Evolutionary conservation across 2,888 invertebrate genomes (phyloP), one percentile per base, ranked within the genome.

Genomic region (Trichacis sp.): DNA sequence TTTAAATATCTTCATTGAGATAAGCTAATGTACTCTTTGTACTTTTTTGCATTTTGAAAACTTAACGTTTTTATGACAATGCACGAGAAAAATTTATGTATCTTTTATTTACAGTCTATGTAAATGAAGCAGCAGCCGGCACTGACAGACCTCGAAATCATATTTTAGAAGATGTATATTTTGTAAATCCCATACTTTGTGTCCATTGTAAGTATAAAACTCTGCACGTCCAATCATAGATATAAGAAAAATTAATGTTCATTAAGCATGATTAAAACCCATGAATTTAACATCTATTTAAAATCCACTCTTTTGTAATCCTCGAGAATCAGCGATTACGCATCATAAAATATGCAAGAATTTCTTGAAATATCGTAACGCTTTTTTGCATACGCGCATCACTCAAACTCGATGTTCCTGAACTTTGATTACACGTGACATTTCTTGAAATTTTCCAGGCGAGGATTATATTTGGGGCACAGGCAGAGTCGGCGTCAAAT

Each of bases 391-490:
- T 57, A n/a, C n/a, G n/a, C n/a, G n/a, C n/a, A n/a, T n/a, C n/a
- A n/a, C n/a, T n/a, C n/a, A n/a, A n/a, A n/a, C n/a, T n/a, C 88
- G 88, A 81, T 87, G 88, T 88, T 62, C 45, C 43, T 24, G 17
- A 36, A 18, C 18, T 36, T 18, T 29, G 29, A 29, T 29, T 29
- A 4, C 5, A 29, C 29, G 9, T 50, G 8, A 17, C 5, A 14
- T 40, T 33, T 11, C 36, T 18, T 12, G 57, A 71, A 43, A 68
- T 72, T 57, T 81, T 82, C 11, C 73, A 88, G 90, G 90, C 83
- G 86, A 87, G 79, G 90, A 90, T 81, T 89, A 88, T 77, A 88
- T 90, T 71, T 89, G 89, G 89, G 89, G 89, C 49, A 85, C 86
- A 59, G 88, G 88, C 57, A 86, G 84, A 78, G 85, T 88, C 64